Percentiles rank a stretch among this genome's conserved stretches.
Evolutionary conservation across 2,797 vertebrate species (phyloP).

Genomic region (Tolypeutes matacus): DNA sequence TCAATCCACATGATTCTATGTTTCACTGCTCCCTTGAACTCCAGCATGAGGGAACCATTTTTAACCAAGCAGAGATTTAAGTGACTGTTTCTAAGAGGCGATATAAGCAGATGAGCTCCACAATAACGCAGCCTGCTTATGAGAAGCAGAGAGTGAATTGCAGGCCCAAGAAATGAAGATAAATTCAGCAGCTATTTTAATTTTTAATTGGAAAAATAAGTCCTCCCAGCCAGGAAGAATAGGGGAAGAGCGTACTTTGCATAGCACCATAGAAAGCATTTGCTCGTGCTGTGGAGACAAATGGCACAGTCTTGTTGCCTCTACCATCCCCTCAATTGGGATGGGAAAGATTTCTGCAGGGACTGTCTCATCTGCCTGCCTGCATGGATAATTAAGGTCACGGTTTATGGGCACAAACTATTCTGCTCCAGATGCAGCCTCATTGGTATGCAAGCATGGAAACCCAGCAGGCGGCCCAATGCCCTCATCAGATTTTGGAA

Average conservation of each 20-base stretch:
- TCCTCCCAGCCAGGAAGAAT: constrained; percentile 58
- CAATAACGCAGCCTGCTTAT: constrained; percentile 63
- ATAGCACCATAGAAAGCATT: constrained; percentile 59
- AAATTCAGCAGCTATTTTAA: constrained; percentile 79
- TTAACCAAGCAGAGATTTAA: constrained; percentile 65
- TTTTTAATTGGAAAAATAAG: constrained; percentile 79
- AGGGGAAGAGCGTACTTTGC: constrained; percentile 13
- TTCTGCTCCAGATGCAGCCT: constrained; percentile 58
- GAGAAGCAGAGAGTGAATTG: constrained; percentile 76
- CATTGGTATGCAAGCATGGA: constrained; percentile 69
- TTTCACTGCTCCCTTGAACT: neutral
- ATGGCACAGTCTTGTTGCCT: neutral
- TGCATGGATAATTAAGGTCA: constrained; percentile 74
- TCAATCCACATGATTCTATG: neutral
- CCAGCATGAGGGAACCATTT: constrained; percentile 18
- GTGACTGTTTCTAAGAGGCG: constrained; percentile 64
- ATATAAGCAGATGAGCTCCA: constrained; percentile 58
- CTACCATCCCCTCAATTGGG: neutral
- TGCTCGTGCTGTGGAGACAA: neutral
- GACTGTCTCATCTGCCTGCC: neutral
- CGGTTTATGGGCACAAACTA: constrained; percentile 69
- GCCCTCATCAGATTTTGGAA: constrained; percentile 61
- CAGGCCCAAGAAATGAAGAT: constrained; percentile 72
- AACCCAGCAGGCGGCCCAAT: constrained; percentile 38
- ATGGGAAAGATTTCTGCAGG: constrained; percentile 52